A percentile compares a stretch with the other conserved stretches of the same genome.
phyloP scores from a whole-genome alignment of 2,113 vertebrate species.

The Spea multiplicata region DNA sequence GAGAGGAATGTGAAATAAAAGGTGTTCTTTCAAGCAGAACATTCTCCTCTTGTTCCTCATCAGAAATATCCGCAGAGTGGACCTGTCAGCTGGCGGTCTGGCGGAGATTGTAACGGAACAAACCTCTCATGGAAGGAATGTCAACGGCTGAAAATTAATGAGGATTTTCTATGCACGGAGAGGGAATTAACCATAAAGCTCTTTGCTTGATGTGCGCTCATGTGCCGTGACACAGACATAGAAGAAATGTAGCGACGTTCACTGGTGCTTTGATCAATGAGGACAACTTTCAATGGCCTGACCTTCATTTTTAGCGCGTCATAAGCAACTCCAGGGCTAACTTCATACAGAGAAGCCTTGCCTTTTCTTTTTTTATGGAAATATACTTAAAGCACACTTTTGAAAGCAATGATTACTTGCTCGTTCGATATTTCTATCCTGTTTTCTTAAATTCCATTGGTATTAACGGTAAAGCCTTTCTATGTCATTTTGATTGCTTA shows the following conservation, averaged over 20 bases:
- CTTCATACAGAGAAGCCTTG: neutral
- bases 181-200: constrained; percentile 42
- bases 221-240: constrained; percentile 30
- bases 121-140: constrained; percentile 47
- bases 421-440: no score
- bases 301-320: constrained; percentile 15
- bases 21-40: constrained; percentile 46
- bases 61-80: neutral
- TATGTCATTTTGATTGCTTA: no score
- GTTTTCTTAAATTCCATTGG: no score
- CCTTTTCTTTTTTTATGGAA: no score
- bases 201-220: constrained; percentile 21
- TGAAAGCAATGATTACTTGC: no score
- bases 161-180: constrained; percentile 37
- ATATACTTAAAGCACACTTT: no score
- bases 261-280: constrained; percentile 18
- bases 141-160: constrained; percentile 50
- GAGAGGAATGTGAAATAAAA: constrained; percentile 57
- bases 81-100: constrained; percentile 43
- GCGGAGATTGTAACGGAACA: constrained; percentile 27
- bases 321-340: neutral
- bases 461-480: no score
- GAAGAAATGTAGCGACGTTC: constrained; percentile 20
- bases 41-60: constrained; percentile 49
- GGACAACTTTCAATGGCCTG: neutral